Evolutionary conservation across 2,797 vertebrate genomes (phyloP).

Genomic region (Schizopygopsis malacanthus): DNA sequence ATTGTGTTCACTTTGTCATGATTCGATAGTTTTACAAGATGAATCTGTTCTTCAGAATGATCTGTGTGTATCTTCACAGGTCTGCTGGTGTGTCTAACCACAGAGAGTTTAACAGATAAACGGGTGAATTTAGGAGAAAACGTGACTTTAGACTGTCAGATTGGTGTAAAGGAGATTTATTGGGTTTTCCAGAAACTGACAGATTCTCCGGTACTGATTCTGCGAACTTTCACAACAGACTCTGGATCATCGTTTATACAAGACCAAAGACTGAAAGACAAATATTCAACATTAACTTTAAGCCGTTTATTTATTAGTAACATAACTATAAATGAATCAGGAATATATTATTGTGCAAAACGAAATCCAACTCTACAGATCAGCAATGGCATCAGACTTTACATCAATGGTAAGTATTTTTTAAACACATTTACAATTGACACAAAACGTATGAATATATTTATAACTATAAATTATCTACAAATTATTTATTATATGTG

Average conservation of each 20-base stretch:
- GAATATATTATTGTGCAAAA: conserved; percentile 28
- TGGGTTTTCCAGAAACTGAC: background rate
- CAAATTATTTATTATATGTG: too few relatives aligned
- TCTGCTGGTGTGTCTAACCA: background rate
- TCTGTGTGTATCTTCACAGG: background rate
- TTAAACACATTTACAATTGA: too few relatives aligned
- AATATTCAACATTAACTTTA: background rate
- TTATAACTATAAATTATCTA: too few relatives aligned
- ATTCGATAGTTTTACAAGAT: background rate
- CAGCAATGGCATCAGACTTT: conserved; percentile 30
- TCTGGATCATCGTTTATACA: accelerated
- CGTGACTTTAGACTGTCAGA: conserved; percentile 19
- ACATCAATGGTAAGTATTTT: background rate
- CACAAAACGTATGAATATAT: too few relatives aligned
- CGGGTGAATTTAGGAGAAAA: background rate
- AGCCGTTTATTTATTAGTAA: background rate
- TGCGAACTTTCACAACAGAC: accelerated
- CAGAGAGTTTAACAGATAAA: background rate
- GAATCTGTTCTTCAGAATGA: background rate
- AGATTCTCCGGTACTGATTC: background rate
- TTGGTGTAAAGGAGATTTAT: accelerated
- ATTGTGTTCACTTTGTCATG: background rate
- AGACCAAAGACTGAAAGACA: background rate
- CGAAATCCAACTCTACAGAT: accelerated
- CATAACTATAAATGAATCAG: background rate